Base-by-base conservation (phyloP, 2,113 vertebrate species). In the Chinchilla lanigera region DNA sequence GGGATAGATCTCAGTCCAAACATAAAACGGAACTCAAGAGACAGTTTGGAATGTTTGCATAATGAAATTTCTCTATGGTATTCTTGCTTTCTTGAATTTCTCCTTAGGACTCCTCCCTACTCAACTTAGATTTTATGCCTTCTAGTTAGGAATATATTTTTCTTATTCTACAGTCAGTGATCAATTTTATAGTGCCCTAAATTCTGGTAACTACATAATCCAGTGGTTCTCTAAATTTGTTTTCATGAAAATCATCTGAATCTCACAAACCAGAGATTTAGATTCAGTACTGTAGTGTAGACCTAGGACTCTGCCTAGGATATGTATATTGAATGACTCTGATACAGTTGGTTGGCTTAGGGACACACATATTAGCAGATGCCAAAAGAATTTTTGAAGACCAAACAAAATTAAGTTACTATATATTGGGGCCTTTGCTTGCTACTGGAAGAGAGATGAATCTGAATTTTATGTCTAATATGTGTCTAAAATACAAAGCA, bases 1-100 rank as follows among this genome's bases (percentile, higher is more conserved):
- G 54, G 52, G 89, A 38, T 71, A 35, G n/a, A 65, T 97, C 95
- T 96, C 84, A 82, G 24, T 95, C 19, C 69, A 95, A 93, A 95
- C 41, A 78, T 22, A 22, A 17, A 71, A 3, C 58, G 12, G 73
- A 33, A 22, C 93, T 91, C 86, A 47, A 28, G 75, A 89, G 89
- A 82, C 61, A 33, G 24, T 96, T 77, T 75, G 24, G 50, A 17
- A 89, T 95, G 78, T 93, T 94, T 96, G 73, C 61, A 54, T 93
- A 95, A 94, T 63, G 50, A 84, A 93, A 58, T 84, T 88, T 94
- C 91, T 89, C 73, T 47, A 38, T 58, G 83, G 83, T 69, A 86
- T 92, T 30, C 33, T 73, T 86, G 52, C 38, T 93, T 93, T 63
- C 67, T 85, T 85, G 41, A 24, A 11, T 81, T 26, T 93, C 56